Base-by-base conservation (phyloP, 1,140 invertebrate species). In the Pseudachorutes palmiensis region DNA sequence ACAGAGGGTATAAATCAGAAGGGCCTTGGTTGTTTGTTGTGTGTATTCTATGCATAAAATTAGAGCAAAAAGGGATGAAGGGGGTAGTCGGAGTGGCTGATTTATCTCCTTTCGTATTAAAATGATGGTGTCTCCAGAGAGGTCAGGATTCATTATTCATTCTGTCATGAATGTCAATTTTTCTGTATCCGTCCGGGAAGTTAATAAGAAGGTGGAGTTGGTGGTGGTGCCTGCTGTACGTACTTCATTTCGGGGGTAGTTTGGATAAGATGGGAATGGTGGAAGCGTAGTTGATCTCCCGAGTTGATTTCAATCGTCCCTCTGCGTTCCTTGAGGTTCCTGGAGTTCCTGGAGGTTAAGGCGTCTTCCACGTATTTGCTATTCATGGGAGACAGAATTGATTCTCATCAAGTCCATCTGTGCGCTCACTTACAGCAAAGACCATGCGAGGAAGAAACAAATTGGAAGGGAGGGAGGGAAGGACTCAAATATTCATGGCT, bases 401-500 rank as follows among this genome's bases (percentile, higher is more conserved):
- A 57, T n/a, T 57, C 14, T 57, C 24, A 14, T 57, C 9, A 9
- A 19, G 59, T n/a, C n/a, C n/a, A n/a, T n/a, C n/a, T n/a, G n/a
- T n/a, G n/a, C n/a, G n/a, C n/a, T n/a, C n/a, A n/a, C n/a, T n/a
- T n/a, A n/a, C n/a, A n/a, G n/a, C n/a, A n/a, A n/a, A n/a, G 29
- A 28, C 61, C 30, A 28, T 30, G 58, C 3, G 32, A 31, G 26
- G 55, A 51, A 26, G 29, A 62, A 62, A 62, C 12, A 5, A 51
- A 65, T 22, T 60, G 33, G 65, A 26, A 49, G 30, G 16, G 57
- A 28, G 32, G 59, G 22, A 30, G 12, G 33, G 14, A 55, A n/a
- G n/a, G n/a, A 55, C 32, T 66, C n/a, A 66, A 62, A 62, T 65
- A 65, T 66, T 69, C 68, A 66, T 69, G 64, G 30, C 57, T 66